Percentiles rank a stretch among this genome's conserved stretches.
Conservation (phyloP, 1,140 invertebrate species). For the Atta cephalotes region DNA sequence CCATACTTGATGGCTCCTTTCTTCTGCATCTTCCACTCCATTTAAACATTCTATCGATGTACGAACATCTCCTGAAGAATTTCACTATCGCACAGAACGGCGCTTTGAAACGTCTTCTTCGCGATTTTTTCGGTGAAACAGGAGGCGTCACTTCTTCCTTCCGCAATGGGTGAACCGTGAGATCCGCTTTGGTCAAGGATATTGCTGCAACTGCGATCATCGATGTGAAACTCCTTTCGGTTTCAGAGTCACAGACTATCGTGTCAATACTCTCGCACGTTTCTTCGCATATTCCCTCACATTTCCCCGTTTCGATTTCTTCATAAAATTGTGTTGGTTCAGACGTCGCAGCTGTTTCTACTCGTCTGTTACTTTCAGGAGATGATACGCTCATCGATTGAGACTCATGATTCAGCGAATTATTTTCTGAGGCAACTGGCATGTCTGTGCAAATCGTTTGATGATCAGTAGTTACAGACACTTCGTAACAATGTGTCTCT, state of each 20-base stretch:
- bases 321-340: background rate
- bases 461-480: background rate
- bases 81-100: background rate
- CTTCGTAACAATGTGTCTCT: background rate
- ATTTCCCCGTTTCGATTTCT: background rate
- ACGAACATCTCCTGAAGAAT: conserved; percentile 3
- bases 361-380: background rate
- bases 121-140: background rate
- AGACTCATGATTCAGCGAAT: background rate
- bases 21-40: background rate
- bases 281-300: background rate
- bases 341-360: background rate
- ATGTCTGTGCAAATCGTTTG: background rate
- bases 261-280: background rate
- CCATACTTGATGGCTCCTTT: background rate
- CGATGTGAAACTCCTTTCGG: background rate
- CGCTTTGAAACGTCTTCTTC: background rate
- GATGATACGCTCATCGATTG: background rate
- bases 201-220: background rate
- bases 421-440: background rate
- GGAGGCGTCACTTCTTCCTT: background rate
- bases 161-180: background rate
- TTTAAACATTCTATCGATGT: conserved; percentile 17
- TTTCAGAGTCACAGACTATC: too few species aligned
- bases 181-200: background rate